Evolutionary conservation across 2,113 vertebrate species (phyloP).

Genomic region (Porphyrio hochstetteri): DNA sequence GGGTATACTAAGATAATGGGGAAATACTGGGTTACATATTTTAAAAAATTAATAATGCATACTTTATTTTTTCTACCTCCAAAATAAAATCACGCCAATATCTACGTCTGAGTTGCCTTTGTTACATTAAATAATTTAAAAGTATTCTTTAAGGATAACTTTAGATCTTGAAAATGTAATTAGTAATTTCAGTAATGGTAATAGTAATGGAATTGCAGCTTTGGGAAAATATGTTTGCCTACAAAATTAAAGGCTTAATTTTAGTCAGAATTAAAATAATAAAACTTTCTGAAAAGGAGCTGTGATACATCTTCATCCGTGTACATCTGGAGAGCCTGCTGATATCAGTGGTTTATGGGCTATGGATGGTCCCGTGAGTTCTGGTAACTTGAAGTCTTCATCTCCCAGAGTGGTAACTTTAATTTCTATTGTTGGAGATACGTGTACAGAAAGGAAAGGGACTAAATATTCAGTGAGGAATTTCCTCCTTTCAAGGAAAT

Average conservation of each 20-base stretch:
- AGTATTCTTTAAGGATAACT: not conserved
- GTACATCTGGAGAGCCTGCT: not conserved
- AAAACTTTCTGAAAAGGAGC: not conserved
- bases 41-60: not conserved
- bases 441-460: not conserved
- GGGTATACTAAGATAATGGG: not conserved
- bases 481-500: not conserved
- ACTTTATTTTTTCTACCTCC: not conserved
- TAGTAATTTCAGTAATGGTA: not conserved
- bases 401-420: not conserved
- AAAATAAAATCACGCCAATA: not conserved
- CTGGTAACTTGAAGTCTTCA: not conserved
- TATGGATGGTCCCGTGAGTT: not conserved
- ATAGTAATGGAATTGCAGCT: not conserved
- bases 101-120: not conserved
- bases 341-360: not conserved
- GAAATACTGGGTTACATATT: not conserved
- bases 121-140: not conserved
- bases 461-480: not conserved
- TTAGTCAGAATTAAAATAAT: not conserved
- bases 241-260: not conserved
- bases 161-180: not conserved
- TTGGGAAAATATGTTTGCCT: not conserved
- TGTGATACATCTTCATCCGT: not conserved
- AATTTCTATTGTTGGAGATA: not conserved